Base-by-base conservation (phyloP, 2,113 vertebrate genomes). In the Alethe diademata region DNA sequence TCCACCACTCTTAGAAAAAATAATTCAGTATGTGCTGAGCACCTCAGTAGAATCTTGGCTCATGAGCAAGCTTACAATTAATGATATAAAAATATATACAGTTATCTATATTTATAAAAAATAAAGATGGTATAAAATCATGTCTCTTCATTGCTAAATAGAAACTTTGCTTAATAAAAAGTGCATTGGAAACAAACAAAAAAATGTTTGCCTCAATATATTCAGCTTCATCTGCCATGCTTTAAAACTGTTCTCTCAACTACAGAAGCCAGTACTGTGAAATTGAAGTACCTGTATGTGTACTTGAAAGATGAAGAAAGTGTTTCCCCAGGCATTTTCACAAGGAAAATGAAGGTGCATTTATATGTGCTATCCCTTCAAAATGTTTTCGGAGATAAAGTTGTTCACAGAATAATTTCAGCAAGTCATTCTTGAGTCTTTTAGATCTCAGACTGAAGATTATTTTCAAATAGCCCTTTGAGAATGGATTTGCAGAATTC, bases 391-490 rank as follows among this genome's bases (percentile, higher is more conserved):
- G 45, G 89, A 95, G 78, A 72, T 72, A 65, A 86, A 95, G 54
- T 50, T 89, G 71, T 82, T 91, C 81, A 69, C 25, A 53, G 78
- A 66, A 82, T 91, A 82, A 91, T 92, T 95, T 92, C 62, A 82
- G 36, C 24, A 79, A 94, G 54, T 85, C 74, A 78, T 86, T 95
- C 70, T 50, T 74, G 61, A 87, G 62, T 78, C 78, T 93, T 58
- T 96, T 72, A 94, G 84, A 91, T 92, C 81, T 90, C 62, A 76
- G 45, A 28, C 26, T 62, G 81, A 73, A 69, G 76, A 87, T 85
- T 90, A 50, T 87, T 92, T 94, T 93, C 84, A 88, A 94, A 91
- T 70, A 91, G 38, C 50, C 56, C 70, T 87, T 92, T 94, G 74
- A 88, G 78, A 92, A 65, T 5, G 35, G 53, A 57, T 91, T 72